Conservation (phyloP, 2,888 invertebrate species). For the Alitta virens region DNA sequence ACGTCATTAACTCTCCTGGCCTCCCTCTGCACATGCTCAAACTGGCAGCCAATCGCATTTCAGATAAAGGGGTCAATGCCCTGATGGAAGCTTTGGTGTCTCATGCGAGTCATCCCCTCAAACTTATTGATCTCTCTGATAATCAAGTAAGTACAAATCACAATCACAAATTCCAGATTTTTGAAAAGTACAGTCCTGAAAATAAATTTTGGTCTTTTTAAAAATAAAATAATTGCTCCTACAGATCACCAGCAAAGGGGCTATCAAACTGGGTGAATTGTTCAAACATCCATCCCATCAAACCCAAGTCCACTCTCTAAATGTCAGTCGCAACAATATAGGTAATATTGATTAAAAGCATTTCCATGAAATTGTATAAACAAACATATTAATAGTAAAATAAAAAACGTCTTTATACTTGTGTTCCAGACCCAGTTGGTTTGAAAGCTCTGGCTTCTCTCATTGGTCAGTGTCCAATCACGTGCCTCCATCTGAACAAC, state of each 20-base stretch:
- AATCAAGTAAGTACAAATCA: constrained; percentile 37
- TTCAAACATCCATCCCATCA: constrained; percentile 31
- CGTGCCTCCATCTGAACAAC: constrained; percentile 34
- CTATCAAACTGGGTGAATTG: constrained; percentile 30
- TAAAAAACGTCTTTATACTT: too few species aligned
- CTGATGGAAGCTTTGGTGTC: constrained; percentile 34
- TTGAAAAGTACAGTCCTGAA: too few species aligned
- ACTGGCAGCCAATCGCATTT: constrained; percentile 42
- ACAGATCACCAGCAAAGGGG: constrained; percentile 34
- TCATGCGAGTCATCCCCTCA: constrained; percentile 35
- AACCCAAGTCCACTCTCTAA: constrained; percentile 38
- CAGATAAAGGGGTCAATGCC: constrained; percentile 33
- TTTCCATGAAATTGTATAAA: too few species aligned
- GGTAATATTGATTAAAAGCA: constrained; percentile 4
- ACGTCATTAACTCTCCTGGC: constrained; percentile 32
- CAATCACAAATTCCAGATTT: too few species aligned
- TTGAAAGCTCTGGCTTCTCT: constrained; percentile 31
- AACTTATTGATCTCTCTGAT: constrained; percentile 39
- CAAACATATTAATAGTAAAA: too few species aligned
- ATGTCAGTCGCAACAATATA: constrained; percentile 38
- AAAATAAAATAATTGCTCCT: constrained; percentile 21
- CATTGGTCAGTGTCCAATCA: constrained; percentile 33
- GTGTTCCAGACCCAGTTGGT: not conserved
- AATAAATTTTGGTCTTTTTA: too few species aligned
- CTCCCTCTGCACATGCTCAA: constrained; percentile 43